Evolutionary conservation across 2,113 vertebrate genomes (phyloP), one percentile per base, ranked within the genome.

Genomic region (Misgurnus mizolepis): DNA sequence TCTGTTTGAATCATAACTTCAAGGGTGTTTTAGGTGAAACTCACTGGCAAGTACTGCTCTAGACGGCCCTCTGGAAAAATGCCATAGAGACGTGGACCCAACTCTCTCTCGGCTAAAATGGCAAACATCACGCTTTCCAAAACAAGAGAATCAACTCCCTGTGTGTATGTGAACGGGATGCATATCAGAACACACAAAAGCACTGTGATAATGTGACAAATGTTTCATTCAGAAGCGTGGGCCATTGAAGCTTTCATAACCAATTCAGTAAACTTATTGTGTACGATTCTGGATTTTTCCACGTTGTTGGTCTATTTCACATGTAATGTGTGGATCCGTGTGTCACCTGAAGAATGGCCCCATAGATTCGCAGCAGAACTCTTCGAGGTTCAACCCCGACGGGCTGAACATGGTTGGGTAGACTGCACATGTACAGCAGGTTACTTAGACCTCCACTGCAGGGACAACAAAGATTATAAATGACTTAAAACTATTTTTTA

Each of bases 91-190:
- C 90, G 95, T 0, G 97, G 97, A 1, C 97, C 97, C 70, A 99
- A 89, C 0, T 88, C 84, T 68, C 96, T 89, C 85, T 98, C 96
- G 0, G 97, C 97, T 85, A 99, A 93, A 84, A 98, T 96, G 79
- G 97, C 96, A 75, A 99, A 99, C 96, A 98, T 98, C 78, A 99
- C 96, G 3, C 97, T 97, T 85, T 98, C 95, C 41, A 95, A 89
- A 7, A 99, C 95, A 83, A 99, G 87, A 0, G 96, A 96, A 83
- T 98, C 96, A 83, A 96, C 95, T 0, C 95, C 96, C 96, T 99
- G 84, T 14, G 3, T 5, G 50, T 22, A 71, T 41, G 14, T 12
- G 80, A 4, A 68, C 22, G 80, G 65, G 6, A 65, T 39, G 15
- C 5, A 18, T 47, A 65, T 8, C 17, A 18, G 79, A 4, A 69